Conservation (phyloP, 2,113 vertebrate species). For the Carassius auratus region DNA sequence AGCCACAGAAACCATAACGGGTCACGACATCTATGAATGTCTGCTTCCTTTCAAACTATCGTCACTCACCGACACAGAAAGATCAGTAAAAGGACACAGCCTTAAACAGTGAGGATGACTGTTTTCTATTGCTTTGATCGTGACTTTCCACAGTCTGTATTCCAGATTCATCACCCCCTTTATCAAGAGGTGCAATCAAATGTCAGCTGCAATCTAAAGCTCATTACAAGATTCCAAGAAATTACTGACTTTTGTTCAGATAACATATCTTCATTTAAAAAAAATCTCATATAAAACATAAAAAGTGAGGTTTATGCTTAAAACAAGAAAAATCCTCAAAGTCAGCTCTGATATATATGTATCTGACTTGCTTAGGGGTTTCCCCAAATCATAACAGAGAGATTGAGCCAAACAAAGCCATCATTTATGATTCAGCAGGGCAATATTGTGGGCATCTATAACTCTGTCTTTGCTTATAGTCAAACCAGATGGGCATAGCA, state of each 20-base stretch:
- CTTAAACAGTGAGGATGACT: not conserved
- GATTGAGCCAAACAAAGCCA: constrained; percentile 67
- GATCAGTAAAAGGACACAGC: not conserved
- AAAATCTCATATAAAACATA: not conserved
- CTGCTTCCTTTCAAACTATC: constrained; percentile 22
- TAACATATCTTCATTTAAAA: not conserved
- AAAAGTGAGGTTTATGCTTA: not conserved
- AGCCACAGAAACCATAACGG: constrained; percentile 24
- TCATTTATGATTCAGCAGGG: constrained; percentile 62
- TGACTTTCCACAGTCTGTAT: constrained; percentile 12
- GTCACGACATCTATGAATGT: constrained; percentile 1
- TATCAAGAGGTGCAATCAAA: constrained; percentile 21
- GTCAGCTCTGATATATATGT: not conserved
- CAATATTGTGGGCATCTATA: constrained; percentile 55
- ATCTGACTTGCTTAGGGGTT: constrained; percentile 57
- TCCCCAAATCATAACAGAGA: constrained; percentile 41
- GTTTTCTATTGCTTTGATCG: constrained; percentile 23
- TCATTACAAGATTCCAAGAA: constrained; percentile 10
- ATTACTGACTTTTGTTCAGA: not conserved
- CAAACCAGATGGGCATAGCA: constrained; percentile 64
- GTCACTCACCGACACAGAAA: constrained; percentile 8
- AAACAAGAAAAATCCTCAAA: not conserved
- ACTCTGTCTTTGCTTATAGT: constrained; percentile 64
- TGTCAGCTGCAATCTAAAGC: not conserved
- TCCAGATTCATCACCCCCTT: constrained; percentile 1